A percentile compares a stretch with the other conserved stretches of the same genome.
These are phyloP conservation scores for Troglohyphantes excavatus DNA, from an alignment of 2,888 invertebrate species.

Conservation along the genomic window DNA sequence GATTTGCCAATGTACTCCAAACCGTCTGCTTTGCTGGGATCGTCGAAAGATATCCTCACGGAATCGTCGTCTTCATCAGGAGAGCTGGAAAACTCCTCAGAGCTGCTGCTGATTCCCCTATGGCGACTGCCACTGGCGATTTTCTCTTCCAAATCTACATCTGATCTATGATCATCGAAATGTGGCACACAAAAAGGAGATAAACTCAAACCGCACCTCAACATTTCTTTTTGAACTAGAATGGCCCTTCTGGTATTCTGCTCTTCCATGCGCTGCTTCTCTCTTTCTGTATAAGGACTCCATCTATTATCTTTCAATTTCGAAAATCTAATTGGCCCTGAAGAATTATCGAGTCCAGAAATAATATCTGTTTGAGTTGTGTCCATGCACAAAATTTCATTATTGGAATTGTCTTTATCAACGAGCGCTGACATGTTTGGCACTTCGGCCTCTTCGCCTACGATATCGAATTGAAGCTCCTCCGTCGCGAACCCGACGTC, in stretches of 20 bases:
- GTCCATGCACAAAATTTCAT: neutral
- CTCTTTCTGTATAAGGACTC: conserved; percentile 88
- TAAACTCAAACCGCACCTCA: conserved; percentile 85
- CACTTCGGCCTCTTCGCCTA: neutral
- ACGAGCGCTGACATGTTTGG: neutral
- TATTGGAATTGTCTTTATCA: neutral
- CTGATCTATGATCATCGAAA: conserved; percentile 90
- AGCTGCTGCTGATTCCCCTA: conserved; percentile 54
- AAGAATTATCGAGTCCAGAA: conserved; percentile 26
- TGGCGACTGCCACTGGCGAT: conserved; percentile 81
- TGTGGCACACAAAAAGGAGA: conserved; percentile 98
- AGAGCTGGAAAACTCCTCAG: conserved; percentile 83
- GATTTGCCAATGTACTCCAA: conserved; percentile 92
- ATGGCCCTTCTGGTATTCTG: conserved; percentile 84
- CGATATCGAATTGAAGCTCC: neutral
- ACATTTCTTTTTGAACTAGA: conserved; percentile 83
- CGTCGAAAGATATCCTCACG: conserved; percentile 88
- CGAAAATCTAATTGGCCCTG: neutral
- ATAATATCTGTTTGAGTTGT: neutral
- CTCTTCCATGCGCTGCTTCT: conserved; percentile 85
- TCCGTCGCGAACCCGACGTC: neutral
- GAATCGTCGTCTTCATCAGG: conserved; percentile 93
- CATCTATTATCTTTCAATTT: conserved; percentile 81
- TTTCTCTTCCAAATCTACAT: conserved; percentile 88
- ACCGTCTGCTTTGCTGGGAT: conserved; percentile 93